phyloP scores from a whole-genome alignment of 1,140 invertebrate species.

The Dreissena rostriformis region DNA sequence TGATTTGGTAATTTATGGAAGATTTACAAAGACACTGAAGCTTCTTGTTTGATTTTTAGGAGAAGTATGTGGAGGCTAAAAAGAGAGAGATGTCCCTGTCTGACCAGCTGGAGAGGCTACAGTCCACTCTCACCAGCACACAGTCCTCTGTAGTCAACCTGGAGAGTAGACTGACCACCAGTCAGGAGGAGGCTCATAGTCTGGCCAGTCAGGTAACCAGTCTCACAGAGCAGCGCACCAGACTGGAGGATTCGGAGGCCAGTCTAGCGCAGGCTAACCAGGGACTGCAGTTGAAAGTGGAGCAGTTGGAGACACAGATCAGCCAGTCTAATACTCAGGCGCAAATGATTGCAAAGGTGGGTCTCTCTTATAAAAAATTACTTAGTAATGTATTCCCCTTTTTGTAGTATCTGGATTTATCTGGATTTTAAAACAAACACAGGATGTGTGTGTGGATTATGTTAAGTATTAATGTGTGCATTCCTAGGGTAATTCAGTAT shows the following conservation, averaged over 20 bases:
- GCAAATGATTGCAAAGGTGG: conserved; percentile 38
- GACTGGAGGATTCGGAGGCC: conserved; percentile 31
- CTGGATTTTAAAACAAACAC: no score
- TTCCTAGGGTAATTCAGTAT: no score
- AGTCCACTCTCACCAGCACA: neutral
- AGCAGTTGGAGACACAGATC: conserved; percentile 45
- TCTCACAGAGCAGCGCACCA: conserved; percentile 21
- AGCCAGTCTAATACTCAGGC: conserved; percentile 50
- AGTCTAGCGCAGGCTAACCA: conserved; percentile 4
- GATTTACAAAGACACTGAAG: no score
- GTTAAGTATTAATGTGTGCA: no score
- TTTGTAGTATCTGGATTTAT: no score
- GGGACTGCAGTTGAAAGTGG: conserved; percentile 13
- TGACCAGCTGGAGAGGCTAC: conserved; percentile 51
- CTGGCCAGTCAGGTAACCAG: conserved; percentile 16
- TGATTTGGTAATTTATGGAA: no score
- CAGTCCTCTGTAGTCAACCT: conserved; percentile 7
- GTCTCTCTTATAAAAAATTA: no score
- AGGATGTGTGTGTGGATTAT: no score
- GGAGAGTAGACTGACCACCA: neutral
- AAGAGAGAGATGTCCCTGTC: conserved; percentile 43
- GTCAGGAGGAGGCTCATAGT: neutral
- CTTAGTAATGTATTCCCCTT: no score
- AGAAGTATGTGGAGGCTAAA: conserved; percentile 50
- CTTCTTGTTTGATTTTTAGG: conserved; percentile 33